phyloP scores from a whole-genome alignment of 2,888 invertebrate genomes.

The Meiosimyza platycephala region DNA sequence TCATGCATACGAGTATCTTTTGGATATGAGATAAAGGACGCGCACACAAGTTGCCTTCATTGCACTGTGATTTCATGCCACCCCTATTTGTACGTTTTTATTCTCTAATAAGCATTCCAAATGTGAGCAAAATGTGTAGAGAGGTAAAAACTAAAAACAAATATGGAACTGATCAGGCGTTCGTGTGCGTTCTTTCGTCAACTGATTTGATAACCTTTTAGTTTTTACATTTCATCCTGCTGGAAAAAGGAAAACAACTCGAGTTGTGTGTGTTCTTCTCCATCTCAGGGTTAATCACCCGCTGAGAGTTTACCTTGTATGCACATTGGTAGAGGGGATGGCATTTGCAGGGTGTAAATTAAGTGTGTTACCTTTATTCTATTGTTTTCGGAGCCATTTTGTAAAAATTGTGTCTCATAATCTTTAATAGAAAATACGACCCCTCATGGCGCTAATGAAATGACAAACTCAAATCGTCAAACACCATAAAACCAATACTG shows the following conservation, averaged over 20 bases:
- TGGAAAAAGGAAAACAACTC: neutral
- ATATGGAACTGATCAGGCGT: conserved; percentile 32
- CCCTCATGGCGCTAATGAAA: conserved; percentile 14
- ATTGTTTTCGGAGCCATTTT: conserved; percentile 20
- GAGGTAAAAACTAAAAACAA: conserved; percentile 8
- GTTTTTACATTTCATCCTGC: conserved; percentile 28
- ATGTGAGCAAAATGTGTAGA: neutral
- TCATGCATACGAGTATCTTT: no score
- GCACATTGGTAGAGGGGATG: neutral
- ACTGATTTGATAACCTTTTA: conserved; percentile 52
- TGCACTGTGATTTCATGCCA: conserved; percentile 10
- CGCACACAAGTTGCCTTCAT: neutral
- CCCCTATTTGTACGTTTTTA: neutral
- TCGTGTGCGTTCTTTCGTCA: conserved; percentile 13
- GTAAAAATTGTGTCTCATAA: conserved; percentile 1
- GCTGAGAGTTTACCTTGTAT: conserved; percentile 1
- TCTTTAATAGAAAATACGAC: conserved; percentile 13
- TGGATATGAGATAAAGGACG: neutral
- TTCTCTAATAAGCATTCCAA: neutral
- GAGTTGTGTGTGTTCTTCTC: neutral
- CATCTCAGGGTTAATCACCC: conserved; percentile 2
- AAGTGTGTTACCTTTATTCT: conserved; percentile 10
- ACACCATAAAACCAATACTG: no score
- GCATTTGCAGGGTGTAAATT: conserved; percentile 1
- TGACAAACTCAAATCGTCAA: neutral